phyloP scores from a whole-genome alignment of 2,888 invertebrate species.

The Helicoverpa assulta region DNA sequence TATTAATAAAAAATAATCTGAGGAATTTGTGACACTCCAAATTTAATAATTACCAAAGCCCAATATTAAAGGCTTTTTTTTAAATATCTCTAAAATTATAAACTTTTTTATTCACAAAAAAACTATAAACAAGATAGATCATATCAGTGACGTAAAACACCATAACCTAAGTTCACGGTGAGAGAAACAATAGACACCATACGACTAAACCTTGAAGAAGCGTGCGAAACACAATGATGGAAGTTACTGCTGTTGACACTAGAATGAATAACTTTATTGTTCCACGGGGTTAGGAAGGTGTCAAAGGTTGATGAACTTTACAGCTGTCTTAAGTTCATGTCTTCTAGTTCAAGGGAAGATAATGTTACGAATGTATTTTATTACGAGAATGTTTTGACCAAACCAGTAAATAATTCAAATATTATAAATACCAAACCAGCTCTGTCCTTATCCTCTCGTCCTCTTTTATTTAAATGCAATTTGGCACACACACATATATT shows the following conservation, averaged over 20 bases:
- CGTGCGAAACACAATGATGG: slow-evolving; percentile 60
- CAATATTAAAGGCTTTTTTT: too few species aligned
- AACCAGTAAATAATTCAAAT: too few species aligned
- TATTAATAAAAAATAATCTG: too few species aligned
- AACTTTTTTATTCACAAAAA: too few species aligned
- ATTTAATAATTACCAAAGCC: too few species aligned
- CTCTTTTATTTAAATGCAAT: too few species aligned
- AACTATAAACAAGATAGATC: slow-evolving; percentile 1
- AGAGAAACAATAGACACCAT: slow-evolving; percentile 31
- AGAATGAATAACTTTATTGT: slow-evolving; percentile 21
- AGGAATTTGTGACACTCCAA: too few species aligned
- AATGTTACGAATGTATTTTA: neutral
- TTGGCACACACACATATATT: too few species aligned
- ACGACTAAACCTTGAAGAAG: slow-evolving; percentile 62
- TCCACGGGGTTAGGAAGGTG: slow-evolving; percentile 9
- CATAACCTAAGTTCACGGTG: slow-evolving; percentile 51
- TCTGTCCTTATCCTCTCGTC: too few species aligned
- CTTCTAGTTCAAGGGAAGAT: neutral
- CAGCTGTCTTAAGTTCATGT: slow-evolving; percentile 19
- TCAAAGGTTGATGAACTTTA: slow-evolving; percentile 14
- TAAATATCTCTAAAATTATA: too few species aligned
- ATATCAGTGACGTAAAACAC: slow-evolving; percentile 6
- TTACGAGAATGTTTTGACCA: too few species aligned
- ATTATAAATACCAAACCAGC: too few species aligned
- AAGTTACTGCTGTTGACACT: slow-evolving; percentile 53